Base-by-base conservation (phyloP, 2,888 invertebrate species). In the Eudasyphora cyanicolor region DNA sequence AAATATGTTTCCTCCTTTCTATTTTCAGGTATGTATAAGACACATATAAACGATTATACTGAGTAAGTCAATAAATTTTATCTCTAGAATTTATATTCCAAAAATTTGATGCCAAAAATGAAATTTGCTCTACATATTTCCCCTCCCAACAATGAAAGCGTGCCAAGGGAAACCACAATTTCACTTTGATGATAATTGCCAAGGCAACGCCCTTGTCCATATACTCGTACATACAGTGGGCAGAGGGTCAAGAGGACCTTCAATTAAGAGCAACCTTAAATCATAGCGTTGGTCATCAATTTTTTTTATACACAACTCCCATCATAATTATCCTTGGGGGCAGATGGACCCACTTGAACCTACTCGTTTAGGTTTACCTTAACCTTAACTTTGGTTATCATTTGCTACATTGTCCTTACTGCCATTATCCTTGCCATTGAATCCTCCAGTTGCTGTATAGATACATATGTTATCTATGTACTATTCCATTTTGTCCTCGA, bases 1-100 rank as follows among this genome's bases (percentile, higher is more conserved):
- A 69, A 6, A 27, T 45, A 38, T 51, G 8, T 29, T n/a, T 29
- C 35, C 24, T 76, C 45, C 70, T 80, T 57, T 74, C 51, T 35
- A n/a, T n/a, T 83, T 83, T 0, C 70, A 83, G 83, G 83, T 83
- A 83, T 57, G 83, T 83, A 74, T n/a, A 14, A 29, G 7, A 5
- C 1, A n/a, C 3, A 12, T 21, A 35, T 62, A 32, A n/a, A n/a
- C n/a, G n/a, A 27, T 42, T 19, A 24, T 14, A 19, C 27, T n/a
- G 35, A 57, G 76, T 82, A 74, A 82, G 81, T 80, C 24, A 38
- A n/a, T 19, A 8, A 17, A 38, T 38, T 70, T n/a, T n/a, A n/a
- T n/a, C n/a, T n/a, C n/a, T n/a, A n/a, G n/a, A n/a, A n/a, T n/a
- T n/a, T n/a, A n/a, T n/a, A n/a, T n/a, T n/a, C n/a, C n/a, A n/a